phyloP scores from a whole-genome alignment of 2,888 invertebrate species.

The Malthinus seriepunctatus region DNA sequence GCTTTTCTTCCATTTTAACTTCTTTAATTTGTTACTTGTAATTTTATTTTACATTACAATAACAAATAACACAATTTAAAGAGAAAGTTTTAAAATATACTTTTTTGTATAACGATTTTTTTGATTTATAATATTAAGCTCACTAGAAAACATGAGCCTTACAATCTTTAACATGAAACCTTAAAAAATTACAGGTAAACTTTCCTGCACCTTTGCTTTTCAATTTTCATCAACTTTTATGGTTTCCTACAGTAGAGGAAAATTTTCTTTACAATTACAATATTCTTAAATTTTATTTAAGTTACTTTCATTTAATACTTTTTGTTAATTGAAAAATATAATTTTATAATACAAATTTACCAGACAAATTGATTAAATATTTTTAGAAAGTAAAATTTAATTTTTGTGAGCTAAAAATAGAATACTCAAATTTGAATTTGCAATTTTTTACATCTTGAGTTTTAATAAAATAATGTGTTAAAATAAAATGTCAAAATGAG shows the following conservation, averaged over 20 bases:
- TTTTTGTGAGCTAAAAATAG: too few relatives aligned
- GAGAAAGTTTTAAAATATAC: not conserved
- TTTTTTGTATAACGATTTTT: conserved; percentile 6
- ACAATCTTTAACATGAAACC: conserved; percentile 27
- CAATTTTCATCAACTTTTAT: conserved; percentile 21
- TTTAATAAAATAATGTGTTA: too few relatives aligned
- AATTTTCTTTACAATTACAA: conserved; percentile 9
- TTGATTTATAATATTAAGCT: conserved; percentile 20
- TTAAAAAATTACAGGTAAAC: conserved; percentile 26
- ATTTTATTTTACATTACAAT: not conserved
- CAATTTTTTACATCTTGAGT: too few relatives aligned
- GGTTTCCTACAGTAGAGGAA: conserved; percentile 19
- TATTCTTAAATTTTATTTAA: not conserved
- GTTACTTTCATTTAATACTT: too few relatives aligned
- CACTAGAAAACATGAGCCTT: conserved; percentile 20
- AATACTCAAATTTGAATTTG: too few relatives aligned
- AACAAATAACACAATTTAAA: not conserved
- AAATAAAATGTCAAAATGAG: too few relatives aligned
- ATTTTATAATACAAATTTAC: too few relatives aligned
- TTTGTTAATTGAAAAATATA: too few relatives aligned
- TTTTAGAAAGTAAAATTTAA: too few relatives aligned
- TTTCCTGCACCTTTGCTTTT: conserved; percentile 23
- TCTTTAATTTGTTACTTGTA: not conserved
- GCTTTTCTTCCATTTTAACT: conserved; percentile 16
- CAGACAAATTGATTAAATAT: too few relatives aligned